Evolutionary conservation across 2,888 invertebrate genomes (phyloP).

Genomic region (Lochmaea crataegi): DNA sequence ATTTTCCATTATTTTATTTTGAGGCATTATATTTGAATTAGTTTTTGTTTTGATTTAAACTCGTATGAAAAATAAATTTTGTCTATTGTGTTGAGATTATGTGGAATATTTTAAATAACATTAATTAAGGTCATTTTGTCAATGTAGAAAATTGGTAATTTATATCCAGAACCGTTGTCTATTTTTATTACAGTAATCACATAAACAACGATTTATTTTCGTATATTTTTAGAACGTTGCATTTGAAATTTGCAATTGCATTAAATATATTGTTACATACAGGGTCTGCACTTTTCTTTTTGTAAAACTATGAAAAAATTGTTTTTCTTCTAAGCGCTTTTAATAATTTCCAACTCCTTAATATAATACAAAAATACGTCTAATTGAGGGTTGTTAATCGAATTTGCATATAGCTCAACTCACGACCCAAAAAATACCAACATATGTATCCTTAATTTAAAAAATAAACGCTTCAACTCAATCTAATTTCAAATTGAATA

Average conservation of each 20-base stretch:
- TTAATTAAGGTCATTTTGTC: conserved; percentile 17
- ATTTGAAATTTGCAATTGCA: conserved; percentile 4
- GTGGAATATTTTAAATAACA: neutral
- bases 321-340: too few species aligned
- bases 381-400: neutral
- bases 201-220: conserved; percentile 14
- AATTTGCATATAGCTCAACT: neutral
- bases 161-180: conserved; percentile 8
- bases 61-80: too few species aligned
- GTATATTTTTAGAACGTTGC: conserved; percentile 4
- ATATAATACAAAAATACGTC: too few species aligned
- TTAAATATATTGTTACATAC: neutral
- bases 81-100: neutral
- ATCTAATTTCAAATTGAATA: conserved; percentile 18
- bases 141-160: conserved; percentile 12
- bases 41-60: too few species aligned
- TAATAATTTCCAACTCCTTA: too few species aligned
- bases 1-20: too few species aligned
- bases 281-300: neutral
- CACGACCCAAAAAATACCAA: neutral
- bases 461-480: conserved; percentile 5
- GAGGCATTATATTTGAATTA: too few species aligned
- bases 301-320: too few species aligned
- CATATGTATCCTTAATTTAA: conserved; percentile 19
- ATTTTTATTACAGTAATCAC: conserved; percentile 5